Conservation (phyloP, 64 coral and sea anemone species). For the Actinia equina region DNA sequence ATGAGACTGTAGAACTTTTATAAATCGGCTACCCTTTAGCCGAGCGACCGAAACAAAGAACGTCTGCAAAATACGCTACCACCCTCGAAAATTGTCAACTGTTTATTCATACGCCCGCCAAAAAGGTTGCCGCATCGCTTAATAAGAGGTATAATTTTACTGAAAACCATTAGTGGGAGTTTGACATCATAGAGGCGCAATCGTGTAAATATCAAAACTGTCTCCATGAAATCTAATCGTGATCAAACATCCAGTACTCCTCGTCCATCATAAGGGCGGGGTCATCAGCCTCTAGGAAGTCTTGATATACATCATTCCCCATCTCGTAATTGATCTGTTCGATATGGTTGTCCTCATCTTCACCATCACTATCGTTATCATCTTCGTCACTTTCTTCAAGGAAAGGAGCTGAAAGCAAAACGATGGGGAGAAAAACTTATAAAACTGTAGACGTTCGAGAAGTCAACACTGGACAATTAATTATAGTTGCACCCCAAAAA, state of each 20-base stretch:
- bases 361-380: conserved; percentile 30
- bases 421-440: neutral
- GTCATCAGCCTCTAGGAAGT: conserved; percentile 62
- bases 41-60: no score
- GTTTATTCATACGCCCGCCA: no score
- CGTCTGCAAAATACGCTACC: no score
- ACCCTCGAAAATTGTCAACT: no score
- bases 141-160: no score
- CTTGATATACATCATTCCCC: conserved; percentile 24
- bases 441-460: neutral
- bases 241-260: conserved; percentile 8
- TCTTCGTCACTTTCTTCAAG: conserved; percentile 37
- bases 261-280: conserved; percentile 43
- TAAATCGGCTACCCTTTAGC: no score
- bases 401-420: neutral
- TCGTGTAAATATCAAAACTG: neutral
- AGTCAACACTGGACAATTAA: no score
- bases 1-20: no score
- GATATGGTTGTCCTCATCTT: neutral
- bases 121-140: no score
- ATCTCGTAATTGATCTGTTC: conserved; percentile 27
- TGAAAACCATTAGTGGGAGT: no score
- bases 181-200: no score
- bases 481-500: no score
- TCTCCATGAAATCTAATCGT: neutral